Evolutionary conservation across 2,113 vertebrate species (phyloP), one percentile per base, ranked within the genome.

Genomic region (Albula goreensis): DNA sequence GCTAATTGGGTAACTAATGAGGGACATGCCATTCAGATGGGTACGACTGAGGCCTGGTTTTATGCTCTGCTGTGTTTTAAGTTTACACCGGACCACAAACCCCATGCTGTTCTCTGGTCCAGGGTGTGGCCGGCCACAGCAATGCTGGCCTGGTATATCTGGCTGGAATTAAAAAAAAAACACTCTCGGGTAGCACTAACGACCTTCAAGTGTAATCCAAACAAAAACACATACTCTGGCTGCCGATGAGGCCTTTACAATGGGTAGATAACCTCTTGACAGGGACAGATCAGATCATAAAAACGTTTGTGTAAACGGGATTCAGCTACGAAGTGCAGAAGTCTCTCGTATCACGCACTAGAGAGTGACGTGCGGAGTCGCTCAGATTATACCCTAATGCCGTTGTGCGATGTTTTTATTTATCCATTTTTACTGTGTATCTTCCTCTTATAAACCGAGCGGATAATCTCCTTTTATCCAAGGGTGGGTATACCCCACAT

Each of bases 381-480:
- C 70, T 74, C 70, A 25, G 70, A 74, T 25, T 74, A 74, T 74
- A 2, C 70, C n/a, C 70, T n/a, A 31, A 25, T 74, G 70, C 70
- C 31, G 70, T 74, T 11, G 22, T 74, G 22, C 22, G 22, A 31
- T 74, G 53, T 74, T 9, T 74, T 74, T 74, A 74, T 74, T 25
- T 31, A 74, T 74, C 22, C 22, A 31, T 31, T 31, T 56, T 31
- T 31, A 31, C 70, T 74, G 70, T n/a, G 17, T 25, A n/a, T 74
- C 70, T 31, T 74, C 70, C 70, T 74, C 70, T 25, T 74, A 25
- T 74, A 74, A 74, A 74, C n/a, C 22, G 70, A 74, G 70, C 22
- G 25, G 70, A 74, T 74, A 74, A 74, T 74, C 70, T n/a, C 22
- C 70, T 74, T 31, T 74, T 74, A 74, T 74, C 70, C 70, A 31